phyloP scores from a whole-genome alignment of 2,113 vertebrate species.

The Oreochromis tanganicae region DNA sequence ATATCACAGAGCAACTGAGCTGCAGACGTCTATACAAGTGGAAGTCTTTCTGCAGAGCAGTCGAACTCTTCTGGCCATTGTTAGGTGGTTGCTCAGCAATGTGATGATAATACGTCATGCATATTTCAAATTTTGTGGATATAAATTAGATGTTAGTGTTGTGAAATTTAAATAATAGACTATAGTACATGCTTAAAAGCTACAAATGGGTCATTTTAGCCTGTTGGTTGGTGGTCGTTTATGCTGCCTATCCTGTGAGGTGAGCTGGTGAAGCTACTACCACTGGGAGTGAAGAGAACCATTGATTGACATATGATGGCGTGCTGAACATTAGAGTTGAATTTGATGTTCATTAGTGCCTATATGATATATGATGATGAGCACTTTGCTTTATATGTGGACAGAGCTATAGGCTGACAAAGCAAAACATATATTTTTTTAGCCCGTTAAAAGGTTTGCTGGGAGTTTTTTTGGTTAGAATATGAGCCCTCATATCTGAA shows the following conservation, averaged over 20 bases:
- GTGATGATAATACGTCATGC: neutral
- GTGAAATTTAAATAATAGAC: neutral
- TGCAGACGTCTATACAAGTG: neutral
- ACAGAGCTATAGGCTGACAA: neutral
- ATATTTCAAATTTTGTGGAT: neutral
- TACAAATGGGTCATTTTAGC: neutral
- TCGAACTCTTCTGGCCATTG: neutral
- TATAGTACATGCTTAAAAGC: neutral
- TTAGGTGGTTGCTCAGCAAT: neutral
- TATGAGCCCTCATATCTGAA: neutral
- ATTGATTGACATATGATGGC: neutral
- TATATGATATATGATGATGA: neutral
- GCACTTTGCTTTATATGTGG: neutral
- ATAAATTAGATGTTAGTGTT: neutral
- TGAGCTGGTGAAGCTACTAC: neutral
- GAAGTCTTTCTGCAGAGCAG: neutral
- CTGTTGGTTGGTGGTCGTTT: neutral
- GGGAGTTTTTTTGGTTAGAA: accelerated
- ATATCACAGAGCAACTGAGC: neutral
- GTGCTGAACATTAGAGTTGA: neutral
- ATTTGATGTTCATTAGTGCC: neutral
- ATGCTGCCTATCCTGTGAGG: neutral
- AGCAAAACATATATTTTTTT: neutral
- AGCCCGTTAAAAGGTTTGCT: neutral
- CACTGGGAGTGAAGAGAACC: neutral